Evolutionary conservation across 2,113 vertebrate genomes (phyloP).

Genomic region (Glareola pratincola): DNA sequence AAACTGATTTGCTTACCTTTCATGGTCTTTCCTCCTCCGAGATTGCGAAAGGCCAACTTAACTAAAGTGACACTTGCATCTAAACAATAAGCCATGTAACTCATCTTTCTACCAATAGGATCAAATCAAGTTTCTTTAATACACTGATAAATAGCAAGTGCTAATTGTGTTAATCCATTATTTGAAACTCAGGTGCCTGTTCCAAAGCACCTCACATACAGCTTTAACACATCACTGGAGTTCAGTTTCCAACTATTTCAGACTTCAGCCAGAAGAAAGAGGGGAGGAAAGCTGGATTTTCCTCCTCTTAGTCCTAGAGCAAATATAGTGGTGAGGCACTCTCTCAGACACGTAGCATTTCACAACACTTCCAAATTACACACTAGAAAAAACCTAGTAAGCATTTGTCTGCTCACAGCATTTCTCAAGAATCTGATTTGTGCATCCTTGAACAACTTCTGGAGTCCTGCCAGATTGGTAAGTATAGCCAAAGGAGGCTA

Average conservation of each 20-base stretch:
- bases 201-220: background rate
- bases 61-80: background rate
- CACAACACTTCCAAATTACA: background rate
- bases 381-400: background rate
- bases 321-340: background rate
- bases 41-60: background rate
- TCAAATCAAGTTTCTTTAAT: background rate
- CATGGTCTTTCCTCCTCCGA: background rate
- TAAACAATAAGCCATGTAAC: background rate
- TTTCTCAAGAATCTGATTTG: background rate
- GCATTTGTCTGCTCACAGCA: background rate
- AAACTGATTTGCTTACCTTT: background rate
- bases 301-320: background rate
- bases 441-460: background rate
- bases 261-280: background rate
- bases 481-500: background rate
- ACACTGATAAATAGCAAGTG: background rate
- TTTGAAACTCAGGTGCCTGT: background rate
- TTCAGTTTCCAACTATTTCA: background rate
- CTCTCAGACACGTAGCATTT: background rate
- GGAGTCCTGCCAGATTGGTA: background rate
- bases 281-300: background rate
- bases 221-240: background rate
- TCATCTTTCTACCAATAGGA: background rate
- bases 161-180: background rate